Conservation (phyloP, 2,113 vertebrate species). For the Platysternon megacephalum region DNA sequence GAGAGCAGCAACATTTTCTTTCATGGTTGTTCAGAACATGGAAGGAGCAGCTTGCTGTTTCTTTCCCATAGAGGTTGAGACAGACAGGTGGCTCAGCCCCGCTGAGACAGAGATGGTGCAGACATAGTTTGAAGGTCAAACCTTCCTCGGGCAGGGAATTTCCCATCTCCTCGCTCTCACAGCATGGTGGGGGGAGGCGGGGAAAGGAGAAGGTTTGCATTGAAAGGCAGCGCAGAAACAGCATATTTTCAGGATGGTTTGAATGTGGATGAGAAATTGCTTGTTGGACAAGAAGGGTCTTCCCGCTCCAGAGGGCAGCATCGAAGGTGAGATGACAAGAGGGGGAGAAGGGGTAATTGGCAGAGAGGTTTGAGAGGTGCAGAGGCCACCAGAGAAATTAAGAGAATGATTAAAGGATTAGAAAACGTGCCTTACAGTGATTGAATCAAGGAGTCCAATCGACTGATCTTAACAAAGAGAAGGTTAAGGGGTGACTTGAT, state of each 20-base stretch:
- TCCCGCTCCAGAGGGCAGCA: background rate
- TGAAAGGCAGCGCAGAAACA: fast-evolving
- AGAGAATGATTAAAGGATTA: background rate
- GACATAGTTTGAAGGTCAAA: background rate
- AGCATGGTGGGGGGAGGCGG: fast-evolving
- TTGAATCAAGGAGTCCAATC: background rate
- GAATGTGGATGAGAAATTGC: background rate
- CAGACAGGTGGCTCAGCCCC: background rate
- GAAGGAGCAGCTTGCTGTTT: background rate
- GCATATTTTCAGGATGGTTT: fast-evolving
- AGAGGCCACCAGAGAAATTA: background rate
- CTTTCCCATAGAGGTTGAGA: background rate
- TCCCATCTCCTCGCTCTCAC: background rate
- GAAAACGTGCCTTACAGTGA: background rate
- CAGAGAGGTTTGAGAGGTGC: fast-evolving
- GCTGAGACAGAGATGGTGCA: background rate
- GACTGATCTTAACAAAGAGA: background rate
- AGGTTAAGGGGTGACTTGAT: background rate
- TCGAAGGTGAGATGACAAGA: background rate
- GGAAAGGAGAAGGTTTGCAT: background rate
- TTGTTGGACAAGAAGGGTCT: background rate
- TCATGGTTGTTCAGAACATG: background rate
- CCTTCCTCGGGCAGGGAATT: background rate
- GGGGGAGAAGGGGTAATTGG: background rate
- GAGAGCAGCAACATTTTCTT: background rate